These are phyloP conservation scores for Cliona cf. orientalis DNA, from an alignment of 37 sponge, comb jelly and placozoan genomes.

Conservation along the genomic window DNA sequence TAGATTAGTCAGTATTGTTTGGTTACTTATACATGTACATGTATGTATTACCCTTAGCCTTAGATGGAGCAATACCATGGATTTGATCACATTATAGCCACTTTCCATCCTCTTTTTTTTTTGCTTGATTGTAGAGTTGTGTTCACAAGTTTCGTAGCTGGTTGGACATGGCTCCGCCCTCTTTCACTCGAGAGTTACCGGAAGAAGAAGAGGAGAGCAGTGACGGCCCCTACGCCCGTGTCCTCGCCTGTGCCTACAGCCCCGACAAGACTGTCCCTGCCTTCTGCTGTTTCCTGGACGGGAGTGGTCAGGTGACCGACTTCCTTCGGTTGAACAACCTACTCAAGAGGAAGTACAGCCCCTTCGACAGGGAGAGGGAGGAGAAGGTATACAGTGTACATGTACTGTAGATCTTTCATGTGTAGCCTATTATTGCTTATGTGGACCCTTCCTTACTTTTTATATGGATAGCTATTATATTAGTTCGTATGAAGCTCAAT, in stretches of 20 bases:
- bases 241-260: slow-evolving; percentile 69
- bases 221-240: slow-evolving; percentile 43
- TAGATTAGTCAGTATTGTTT: too few relatives aligned
- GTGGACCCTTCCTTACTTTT: too few relatives aligned
- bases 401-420: too few relatives aligned
- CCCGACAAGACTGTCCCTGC: slow-evolving; percentile 71
- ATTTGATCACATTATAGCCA: background rate
- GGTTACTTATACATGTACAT: too few relatives aligned
- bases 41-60: too few relatives aligned
- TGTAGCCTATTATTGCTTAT: too few relatives aligned
- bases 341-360: slow-evolving; percentile 61
- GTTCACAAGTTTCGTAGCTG: slow-evolving; percentile 71
- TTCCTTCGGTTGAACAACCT: slow-evolving; percentile 64
- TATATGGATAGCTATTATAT: too few relatives aligned
- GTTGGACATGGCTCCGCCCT: slow-evolving; percentile 77
- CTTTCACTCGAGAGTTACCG: slow-evolving; percentile 21
- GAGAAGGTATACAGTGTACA: too few relatives aligned
- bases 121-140: slow-evolving; percentile 41
- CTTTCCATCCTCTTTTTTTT: background rate
- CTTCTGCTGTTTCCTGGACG: slow-evolving; percentile 69
- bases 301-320: slow-evolving; percentile 72
- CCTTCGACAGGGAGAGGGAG: slow-evolving; percentile 47
- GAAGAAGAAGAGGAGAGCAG: background rate
- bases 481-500: too few relatives aligned
- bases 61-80: background rate